Base-by-base conservation (phyloP, 2,888 invertebrate genomes). In the Acanthosepion lycidas region DNA sequence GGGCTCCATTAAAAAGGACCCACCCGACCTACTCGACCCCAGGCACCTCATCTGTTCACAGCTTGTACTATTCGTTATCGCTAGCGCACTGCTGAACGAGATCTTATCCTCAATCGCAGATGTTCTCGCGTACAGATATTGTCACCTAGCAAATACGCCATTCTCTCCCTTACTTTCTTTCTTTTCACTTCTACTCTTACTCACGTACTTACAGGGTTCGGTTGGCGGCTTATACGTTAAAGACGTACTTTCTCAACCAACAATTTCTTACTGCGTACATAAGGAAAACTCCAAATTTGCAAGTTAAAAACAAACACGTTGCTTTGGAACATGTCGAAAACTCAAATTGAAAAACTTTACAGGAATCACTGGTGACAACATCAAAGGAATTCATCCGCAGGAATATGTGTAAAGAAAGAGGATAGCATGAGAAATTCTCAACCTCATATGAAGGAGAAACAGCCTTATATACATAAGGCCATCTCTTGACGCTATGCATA, bases 1-100 rank as follows among this genome's bases (percentile, higher is more conserved):
- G 20, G 78, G 78, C n/a, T n/a, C 78, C 78, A 78, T 78, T 78
- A 78, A 78, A 78, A 78, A n/a, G n/a, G 78, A 78, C 78, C 78
- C 78, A 78, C 78, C 78, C 78, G 78, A 78, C 78, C 78, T 33
- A n/a, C 78, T 78, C 78, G 78, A 78, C 78, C 78, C 78, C 78
- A 78, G n/a, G 78, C 78, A 78, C n/a, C 78, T 78, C 78, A 78
- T 78, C 78, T 78, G 78, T 78, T 78, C 78, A 78, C 78, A 78
- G 78, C 78, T 78, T 78, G 78, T 78, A 78, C 78, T 78, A 78
- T 78, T 78, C 78, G 78, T 78, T 78, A 78, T 78, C 78, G 78
- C 78, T 78, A 33, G 78, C 78, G n/a, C n/a, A 78, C 78, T 18
- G 78, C 78, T 23, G 23, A 78, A n/a, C n/a, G 78, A 78, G 78